phyloP scores from a whole-genome alignment of 2,113 vertebrate genomes.

The Seriola rivoliana region DNA sequence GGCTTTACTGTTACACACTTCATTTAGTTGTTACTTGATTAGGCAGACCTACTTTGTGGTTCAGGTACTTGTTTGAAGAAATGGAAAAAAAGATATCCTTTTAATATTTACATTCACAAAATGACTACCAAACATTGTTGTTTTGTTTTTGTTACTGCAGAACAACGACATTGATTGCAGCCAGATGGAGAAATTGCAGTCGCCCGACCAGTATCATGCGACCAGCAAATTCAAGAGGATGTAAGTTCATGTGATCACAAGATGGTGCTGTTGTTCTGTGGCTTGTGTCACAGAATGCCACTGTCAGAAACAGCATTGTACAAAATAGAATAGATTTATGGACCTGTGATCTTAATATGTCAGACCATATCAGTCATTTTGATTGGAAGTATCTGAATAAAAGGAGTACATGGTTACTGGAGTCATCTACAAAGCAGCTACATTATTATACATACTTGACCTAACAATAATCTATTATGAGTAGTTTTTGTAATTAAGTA shows the following conservation, averaged over 20 bases:
- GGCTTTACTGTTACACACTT: not conserved
- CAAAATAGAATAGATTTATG: not conserved
- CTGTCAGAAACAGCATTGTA: not conserved
- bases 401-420: not conserved
- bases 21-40: not conserved
- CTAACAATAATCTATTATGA: not conserved
- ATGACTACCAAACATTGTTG: not conserved
- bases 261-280: conserved; percentile 71
- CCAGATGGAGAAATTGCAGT: conserved; percentile 53
- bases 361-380: not conserved
- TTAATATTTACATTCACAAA: not conserved
- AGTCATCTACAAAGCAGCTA: not conserved
- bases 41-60: not conserved
- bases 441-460: not conserved
- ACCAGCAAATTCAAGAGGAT: conserved; percentile 70
- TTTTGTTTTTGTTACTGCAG: conserved; percentile 37
- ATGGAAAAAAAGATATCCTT: not conserved
- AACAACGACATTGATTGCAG: conserved; percentile 11
- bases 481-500: not conserved
- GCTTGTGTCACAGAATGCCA: not conserved
- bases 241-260: conserved; percentile 73
- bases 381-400: not conserved
- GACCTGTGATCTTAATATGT: not conserved
- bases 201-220: conserved; percentile 19
- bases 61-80: not conserved